Base-by-base conservation (phyloP, 2,797 vertebrate genomes). In the Synaphobranchus kaupii region DNA sequence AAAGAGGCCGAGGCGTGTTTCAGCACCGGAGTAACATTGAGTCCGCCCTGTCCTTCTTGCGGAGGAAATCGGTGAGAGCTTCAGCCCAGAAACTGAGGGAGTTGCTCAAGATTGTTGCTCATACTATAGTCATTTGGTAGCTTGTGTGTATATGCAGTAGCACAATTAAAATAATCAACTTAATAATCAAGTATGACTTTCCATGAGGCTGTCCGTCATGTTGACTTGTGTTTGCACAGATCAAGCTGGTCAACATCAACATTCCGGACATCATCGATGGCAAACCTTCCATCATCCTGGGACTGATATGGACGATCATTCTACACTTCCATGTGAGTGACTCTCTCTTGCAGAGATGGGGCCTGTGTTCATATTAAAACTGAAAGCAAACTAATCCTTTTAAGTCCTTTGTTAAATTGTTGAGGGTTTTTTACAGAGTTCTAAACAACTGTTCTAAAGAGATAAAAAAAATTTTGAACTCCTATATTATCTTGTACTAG, bases 221-320 rank as follows among this genome's bases (percentile, higher is more conserved):
- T n/a, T 84, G 31, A 17, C 54, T 39, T 86, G 60, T 88, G 28
- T 84, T 56, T 60, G 44, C 81, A 10, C 93, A 99, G 98, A 97
- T 99, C 91, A 99, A 98, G 93, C 95, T 99, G 73, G 98, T 99
- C 93, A 99, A 99, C 96, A 98, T 99, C 93, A 97, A 99, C 93
- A 96, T 99, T 93, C 93, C 98, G 91, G 98, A 99, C 93, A 97
- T 99, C 88, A 95, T 98, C 84, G 97, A 98, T 86, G 98, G 98
- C 50, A 99, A 97, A 89, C 98, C 98, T 63, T 98, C 98, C 91
- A 99, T 99, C 93, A 97, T 99, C 92, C 96, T 99, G 90, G 98
- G 98, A 88, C 95, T 99, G 60, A 96, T 99, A 92, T 99, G 98
- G 98, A 98, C 96, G 66, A 97, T 99, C 94, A 99, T 99, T 90